A percentile compares a stretch with the other conserved stretches of the same genome.
Evolutionary conservation across 2,888 invertebrate species (phyloP).

Genomic region (Lutraria lutraria): DNA sequence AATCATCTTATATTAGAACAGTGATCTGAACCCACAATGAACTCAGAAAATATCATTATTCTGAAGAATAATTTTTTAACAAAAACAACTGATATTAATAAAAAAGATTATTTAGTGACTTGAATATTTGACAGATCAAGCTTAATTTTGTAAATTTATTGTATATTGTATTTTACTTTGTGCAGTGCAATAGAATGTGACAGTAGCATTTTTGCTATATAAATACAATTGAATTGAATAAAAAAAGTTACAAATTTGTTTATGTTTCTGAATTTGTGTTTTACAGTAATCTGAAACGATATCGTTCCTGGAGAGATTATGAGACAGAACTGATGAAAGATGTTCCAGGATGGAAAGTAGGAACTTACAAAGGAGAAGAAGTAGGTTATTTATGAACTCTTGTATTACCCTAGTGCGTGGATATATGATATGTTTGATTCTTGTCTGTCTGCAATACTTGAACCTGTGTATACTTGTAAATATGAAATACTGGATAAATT

Average conservation of each 20-base stretch:
- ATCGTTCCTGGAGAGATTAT: constrained; percentile 93
- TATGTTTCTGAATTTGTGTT: background rate
- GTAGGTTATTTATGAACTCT: constrained; percentile 85
- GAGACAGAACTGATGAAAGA: constrained; percentile 95
- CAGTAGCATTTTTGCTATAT: no score
- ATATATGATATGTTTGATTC: background rate
- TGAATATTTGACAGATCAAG: no score
- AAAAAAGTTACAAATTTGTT: no score
- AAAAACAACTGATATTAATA: no score
- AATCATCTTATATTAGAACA: background rate
- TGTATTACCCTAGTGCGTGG: background rate
- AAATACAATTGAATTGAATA: no score
- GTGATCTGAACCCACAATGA: background rate
- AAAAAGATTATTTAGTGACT: no score
- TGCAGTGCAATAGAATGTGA: no score
- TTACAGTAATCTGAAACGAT: constrained; percentile 90
- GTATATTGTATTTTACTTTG: no score
- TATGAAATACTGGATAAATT: background rate
- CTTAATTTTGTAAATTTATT: no score
- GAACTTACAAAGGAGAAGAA: constrained; percentile 95
- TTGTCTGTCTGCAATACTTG: background rate
- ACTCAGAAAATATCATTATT: no score
- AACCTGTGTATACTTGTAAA: background rate
- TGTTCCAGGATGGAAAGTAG: constrained; percentile 96
- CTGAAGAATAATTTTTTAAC: no score